Evolutionary conservation across 2,797 vertebrate genomes (phyloP).

Genomic region (Muscicapa comitata): DNA sequence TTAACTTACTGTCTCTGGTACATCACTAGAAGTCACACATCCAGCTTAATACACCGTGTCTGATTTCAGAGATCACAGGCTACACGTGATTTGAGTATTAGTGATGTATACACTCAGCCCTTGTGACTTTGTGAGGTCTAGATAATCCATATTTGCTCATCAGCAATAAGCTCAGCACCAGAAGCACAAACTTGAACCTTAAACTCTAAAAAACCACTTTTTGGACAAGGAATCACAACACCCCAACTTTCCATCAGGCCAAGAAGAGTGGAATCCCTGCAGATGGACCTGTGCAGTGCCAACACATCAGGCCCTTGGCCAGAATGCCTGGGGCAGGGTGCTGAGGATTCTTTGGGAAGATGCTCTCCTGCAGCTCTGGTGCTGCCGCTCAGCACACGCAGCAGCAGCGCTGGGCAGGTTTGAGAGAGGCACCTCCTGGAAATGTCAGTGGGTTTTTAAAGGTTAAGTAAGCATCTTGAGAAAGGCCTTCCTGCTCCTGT

Average conservation of each 20-base stretch:
- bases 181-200: neutral
- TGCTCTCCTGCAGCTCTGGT: neutral
- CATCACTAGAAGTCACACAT: neutral
- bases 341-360: neutral
- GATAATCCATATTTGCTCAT: fast-evolving
- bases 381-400: neutral
- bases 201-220: neutral
- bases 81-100: neutral
- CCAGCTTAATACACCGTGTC: neutral
- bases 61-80: conserved; percentile 5
- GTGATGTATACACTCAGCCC: fast-evolving
- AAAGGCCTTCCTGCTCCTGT: conserved; percentile 50
- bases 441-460: conserved; percentile 66
- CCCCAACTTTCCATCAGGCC: fast-evolving
- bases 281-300: neutral
- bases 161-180: neutral
- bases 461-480: conserved; percentile 71
- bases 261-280: fast-evolving
- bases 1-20: neutral
- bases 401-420: fast-evolving
- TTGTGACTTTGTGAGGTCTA: neutral
- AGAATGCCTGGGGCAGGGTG: fast-evolving
- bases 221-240: neutral
- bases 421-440: conserved; percentile 55
- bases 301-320: fast-evolving